Conservation (phyloP, 2,797 vertebrate species). For the Hemibagrus guttatus region DNA sequence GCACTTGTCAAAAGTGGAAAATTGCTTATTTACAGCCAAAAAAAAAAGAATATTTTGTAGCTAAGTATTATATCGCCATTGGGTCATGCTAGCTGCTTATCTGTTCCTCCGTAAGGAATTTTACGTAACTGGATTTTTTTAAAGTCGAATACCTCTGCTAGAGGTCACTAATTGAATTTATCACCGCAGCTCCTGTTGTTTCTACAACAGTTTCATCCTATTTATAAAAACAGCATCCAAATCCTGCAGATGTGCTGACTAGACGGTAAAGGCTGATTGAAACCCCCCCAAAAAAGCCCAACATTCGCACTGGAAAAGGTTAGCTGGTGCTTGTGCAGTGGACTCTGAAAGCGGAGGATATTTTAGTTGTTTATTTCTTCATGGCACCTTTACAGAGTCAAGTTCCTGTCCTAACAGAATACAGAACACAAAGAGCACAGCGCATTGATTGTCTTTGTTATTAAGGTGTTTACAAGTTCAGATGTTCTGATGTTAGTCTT, state of each 20-base stretch:
- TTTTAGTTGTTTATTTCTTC: slow-evolving; percentile 11
- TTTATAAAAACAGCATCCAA: slow-evolving; percentile 27
- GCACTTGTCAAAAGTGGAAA: neutral
- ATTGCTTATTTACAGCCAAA: neutral
- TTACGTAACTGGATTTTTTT: neutral
- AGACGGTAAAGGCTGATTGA: neutral
- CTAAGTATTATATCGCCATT: neutral
- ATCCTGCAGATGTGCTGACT: slow-evolving; percentile 10
- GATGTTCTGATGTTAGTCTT: neutral
- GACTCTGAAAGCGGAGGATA: neutral
- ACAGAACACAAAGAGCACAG: neutral
- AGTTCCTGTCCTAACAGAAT: slow-evolving; percentile 9
- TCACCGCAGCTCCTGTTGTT: slow-evolving; percentile 27
- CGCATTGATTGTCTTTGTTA: neutral
- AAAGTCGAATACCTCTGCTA: neutral
- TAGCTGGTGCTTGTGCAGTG: slow-evolving; percentile 21
- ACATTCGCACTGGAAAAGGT: slow-evolving; percentile 21
- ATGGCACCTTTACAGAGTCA: slow-evolving; percentile 2
- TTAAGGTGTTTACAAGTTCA: slow-evolving; percentile 16
- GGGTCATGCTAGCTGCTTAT: neutral
- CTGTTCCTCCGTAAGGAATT: neutral
- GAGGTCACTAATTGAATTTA: slow-evolving; percentile 19
- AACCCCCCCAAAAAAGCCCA: neutral
- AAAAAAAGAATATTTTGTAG: neutral
- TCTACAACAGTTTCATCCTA: slow-evolving; percentile 15